These are phyloP conservation scores for Castor canadensis DNA, from an alignment of 2,113 vertebrate genomes.

Conservation along the genomic window DNA sequence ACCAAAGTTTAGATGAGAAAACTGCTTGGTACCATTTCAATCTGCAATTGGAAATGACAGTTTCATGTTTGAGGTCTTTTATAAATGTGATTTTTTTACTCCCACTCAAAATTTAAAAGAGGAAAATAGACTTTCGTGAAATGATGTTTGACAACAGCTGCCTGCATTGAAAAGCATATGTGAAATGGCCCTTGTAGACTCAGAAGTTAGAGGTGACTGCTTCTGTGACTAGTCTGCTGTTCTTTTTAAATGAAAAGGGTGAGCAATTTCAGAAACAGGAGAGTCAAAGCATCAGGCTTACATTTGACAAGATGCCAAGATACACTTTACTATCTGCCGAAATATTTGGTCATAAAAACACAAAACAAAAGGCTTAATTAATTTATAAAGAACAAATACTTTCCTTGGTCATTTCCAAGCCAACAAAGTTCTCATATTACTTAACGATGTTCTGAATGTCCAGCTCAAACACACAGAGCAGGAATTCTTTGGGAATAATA, in stretches of 20 bases:
- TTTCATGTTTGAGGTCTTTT: conserved; percentile 52
- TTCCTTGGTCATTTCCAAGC: conserved; percentile 4
- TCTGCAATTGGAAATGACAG: conserved; percentile 43
- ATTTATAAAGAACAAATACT: conserved; percentile 54
- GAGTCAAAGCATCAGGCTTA: background rate
- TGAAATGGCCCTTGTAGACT: conserved; percentile 49
- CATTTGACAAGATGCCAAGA: conserved; percentile 30
- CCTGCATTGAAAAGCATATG: conserved; percentile 48
- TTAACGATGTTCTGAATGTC: background rate
- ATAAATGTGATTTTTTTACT: conserved; percentile 47
- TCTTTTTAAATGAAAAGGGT: conserved; percentile 65
- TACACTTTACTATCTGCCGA: conserved; percentile 46
- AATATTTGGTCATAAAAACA: conserved; percentile 57
- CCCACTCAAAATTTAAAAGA: conserved; percentile 36
- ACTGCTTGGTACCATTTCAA: conserved; percentile 36
- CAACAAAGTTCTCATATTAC: background rate
- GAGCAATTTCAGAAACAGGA: conserved; percentile 16
- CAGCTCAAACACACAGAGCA: background rate
- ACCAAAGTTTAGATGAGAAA: conserved; percentile 34
- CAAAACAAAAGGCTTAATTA: conserved; percentile 36
- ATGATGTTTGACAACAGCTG: conserved; percentile 17
- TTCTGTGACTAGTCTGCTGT: conserved; percentile 40
- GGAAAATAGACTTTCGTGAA: background rate
- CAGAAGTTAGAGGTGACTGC: conserved; percentile 57
- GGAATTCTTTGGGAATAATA: background rate